Conservation (phyloP, 2,797 vertebrate species). For the Bryconaethiops microstoma region DNA sequence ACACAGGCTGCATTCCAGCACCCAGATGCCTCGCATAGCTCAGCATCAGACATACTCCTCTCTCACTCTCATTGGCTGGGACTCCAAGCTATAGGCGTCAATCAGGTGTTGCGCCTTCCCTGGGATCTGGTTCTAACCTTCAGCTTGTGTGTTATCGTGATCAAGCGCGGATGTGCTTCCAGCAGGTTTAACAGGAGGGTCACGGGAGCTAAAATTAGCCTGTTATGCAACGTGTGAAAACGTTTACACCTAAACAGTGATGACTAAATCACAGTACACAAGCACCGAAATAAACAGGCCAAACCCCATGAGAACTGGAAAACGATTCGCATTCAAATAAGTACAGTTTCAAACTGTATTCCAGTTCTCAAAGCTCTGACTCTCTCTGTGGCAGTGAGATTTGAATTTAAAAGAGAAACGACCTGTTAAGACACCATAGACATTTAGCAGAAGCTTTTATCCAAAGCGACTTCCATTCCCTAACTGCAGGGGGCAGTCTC, state of each 20-base stretch:
- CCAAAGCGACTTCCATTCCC: too few relatives aligned
- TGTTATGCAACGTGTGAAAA: not conserved
- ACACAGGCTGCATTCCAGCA: constrained; percentile 68
- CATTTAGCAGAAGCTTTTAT: too few relatives aligned
- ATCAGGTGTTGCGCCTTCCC: not conserved
- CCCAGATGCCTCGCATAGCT: constrained; percentile 66
- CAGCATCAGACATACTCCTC: constrained; percentile 29
- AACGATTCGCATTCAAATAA: not conserved
- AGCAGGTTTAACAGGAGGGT: constrained; percentile 22
- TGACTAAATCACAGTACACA: not conserved
- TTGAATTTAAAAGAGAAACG: not conserved
- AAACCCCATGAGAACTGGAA: too few relatives aligned
- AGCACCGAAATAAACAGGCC: not conserved
- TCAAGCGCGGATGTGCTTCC: not conserved
- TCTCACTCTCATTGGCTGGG: constrained; percentile 27
- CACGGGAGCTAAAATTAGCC: constrained; percentile 6
- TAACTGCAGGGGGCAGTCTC: too few relatives aligned
- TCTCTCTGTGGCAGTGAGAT: not conserved
- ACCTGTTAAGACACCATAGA: constrained; percentile 26
- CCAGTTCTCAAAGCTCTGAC: not conserved
- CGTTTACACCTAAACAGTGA: constrained; percentile 4
- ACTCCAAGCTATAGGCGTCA: not conserved
- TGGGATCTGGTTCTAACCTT: not conserved
- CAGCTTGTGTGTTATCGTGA: not conserved
- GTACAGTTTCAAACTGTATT: not conserved